phyloP scores from a whole-genome alignment of 30 jellyfish, hydroid and myxozoan species.

The Turritopsis dohrnii region DNA sequence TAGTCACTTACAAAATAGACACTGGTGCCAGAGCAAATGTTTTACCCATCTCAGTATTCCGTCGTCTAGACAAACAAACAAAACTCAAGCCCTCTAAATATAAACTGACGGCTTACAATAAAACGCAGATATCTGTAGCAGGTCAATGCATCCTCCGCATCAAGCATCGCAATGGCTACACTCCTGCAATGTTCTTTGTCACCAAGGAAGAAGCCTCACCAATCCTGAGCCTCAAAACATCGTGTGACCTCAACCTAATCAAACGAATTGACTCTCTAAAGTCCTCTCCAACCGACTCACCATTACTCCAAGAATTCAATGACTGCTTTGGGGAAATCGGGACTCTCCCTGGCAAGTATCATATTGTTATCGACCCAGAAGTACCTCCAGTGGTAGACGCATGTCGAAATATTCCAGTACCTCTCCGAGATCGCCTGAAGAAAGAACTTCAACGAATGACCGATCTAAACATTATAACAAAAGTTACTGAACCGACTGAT shows the following conservation, averaged over 20 bases:
- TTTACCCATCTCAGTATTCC: too few species aligned
- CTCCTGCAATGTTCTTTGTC: slow-evolving; percentile 8
- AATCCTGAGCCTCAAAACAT: slow-evolving; percentile 6
- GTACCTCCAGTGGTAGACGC: slow-evolving; percentile 56
- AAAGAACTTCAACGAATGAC: slow-evolving; percentile 55
- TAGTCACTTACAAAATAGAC: too few species aligned
- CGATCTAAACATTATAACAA: slow-evolving; percentile 29
- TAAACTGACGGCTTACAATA: slow-evolving; percentile 9
- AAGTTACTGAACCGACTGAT: slow-evolving; percentile 61
- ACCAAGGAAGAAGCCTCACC: slow-evolving; percentile 15
- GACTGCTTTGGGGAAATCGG: slow-evolving; percentile 79
- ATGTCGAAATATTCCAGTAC: slow-evolving; percentile 39
- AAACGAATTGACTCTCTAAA: slow-evolving; percentile 4
- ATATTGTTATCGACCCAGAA: slow-evolving; percentile 44
- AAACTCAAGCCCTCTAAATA: slow-evolving; percentile 7
- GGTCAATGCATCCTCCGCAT: slow-evolving; percentile 16
- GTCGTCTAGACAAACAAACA: too few species aligned
- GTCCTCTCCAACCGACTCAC: neutral
- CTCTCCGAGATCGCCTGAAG: slow-evolving; percentile 43
- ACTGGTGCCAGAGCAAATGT: too few species aligned
- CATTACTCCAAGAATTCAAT: slow-evolving; percentile 22
- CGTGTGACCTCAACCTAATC: neutral
- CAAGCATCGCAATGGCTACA: slow-evolving; percentile 14
- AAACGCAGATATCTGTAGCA: slow-evolving; percentile 16
- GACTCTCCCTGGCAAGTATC: slow-evolving; percentile 52